phyloP scores from a whole-genome alignment of 2,797 vertebrate species.

The Notoglanidium macrostoma region DNA sequence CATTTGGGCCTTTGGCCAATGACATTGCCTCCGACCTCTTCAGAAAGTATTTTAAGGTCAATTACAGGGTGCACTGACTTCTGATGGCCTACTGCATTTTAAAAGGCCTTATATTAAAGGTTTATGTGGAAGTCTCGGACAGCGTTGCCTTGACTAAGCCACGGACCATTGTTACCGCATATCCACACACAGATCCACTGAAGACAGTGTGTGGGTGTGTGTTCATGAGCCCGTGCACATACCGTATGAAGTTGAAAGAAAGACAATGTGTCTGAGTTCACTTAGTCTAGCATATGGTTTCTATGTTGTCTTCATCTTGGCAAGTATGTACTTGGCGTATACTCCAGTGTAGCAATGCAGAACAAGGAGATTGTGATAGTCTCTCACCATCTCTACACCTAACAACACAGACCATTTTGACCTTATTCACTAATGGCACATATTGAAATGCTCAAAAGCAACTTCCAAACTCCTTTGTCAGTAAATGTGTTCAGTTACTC shows the following conservation, averaged over 20 bases:
- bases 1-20: slow-evolving; percentile 78
- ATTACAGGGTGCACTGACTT: slow-evolving; percentile 84
- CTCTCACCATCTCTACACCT: not conserved
- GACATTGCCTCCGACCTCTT: slow-evolving; percentile 81
- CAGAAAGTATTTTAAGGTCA: slow-evolving; percentile 87
- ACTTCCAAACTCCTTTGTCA: not conserved
- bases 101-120: slow-evolving; percentile 82
- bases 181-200: slow-evolving; percentile 65
- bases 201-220: slow-evolving; percentile 55
- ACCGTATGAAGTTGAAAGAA: slow-evolving; percentile 40
- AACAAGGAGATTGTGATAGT: not conserved
- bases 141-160: slow-evolving; percentile 71
- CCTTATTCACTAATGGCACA: not conserved
- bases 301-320: slow-evolving; percentile 26
- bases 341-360: not conserved
- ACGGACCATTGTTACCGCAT: slow-evolving; percentile 75
- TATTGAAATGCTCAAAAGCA: not conserved
- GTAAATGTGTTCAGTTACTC: not conserved
- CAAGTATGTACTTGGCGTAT: not conserved
- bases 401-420: not conserved
- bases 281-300: slow-evolving; percentile 42
- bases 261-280: slow-evolving; percentile 36
- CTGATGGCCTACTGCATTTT: slow-evolving; percentile 76
- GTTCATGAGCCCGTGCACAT: slow-evolving; percentile 43
- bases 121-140: slow-evolving; percentile 78